These are phyloP conservation scores for Malacoctenus gilli DNA, from an alignment of 2,797 vertebrate genomes.

Conservation along the genomic window DNA sequence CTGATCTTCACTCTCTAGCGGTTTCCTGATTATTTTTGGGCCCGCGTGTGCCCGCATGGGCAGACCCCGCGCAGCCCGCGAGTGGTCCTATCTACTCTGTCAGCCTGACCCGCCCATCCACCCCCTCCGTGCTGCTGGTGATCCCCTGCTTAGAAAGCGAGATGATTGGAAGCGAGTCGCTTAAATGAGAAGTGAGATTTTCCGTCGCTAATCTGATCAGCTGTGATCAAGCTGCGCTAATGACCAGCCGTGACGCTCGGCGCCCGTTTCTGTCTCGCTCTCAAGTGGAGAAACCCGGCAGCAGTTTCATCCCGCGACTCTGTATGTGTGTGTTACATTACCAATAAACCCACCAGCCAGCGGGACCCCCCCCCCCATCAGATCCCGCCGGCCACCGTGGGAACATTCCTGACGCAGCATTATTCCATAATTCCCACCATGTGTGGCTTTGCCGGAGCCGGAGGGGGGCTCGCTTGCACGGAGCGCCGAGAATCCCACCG, in stretches of 20 bases:
- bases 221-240: slow-evolving; percentile 21
- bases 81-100: slow-evolving; percentile 10
- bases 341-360: slow-evolving; percentile 56
- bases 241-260: slow-evolving; percentile 11
- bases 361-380: slow-evolving; percentile 56
- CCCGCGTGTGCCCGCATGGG: slow-evolving; percentile 44
- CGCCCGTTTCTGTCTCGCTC: neutral
- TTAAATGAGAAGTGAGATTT: slow-evolving; percentile 24
- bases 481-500: slow-evolving; percentile 68
- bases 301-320: slow-evolving; percentile 37
- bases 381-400: slow-evolving; percentile 74
- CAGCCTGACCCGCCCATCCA: slow-evolving; percentile 30
- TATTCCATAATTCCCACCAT: slow-evolving; percentile 81
- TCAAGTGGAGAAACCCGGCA: too few relatives aligned
- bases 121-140: neutral
- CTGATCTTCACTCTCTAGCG: slow-evolving; percentile 62
- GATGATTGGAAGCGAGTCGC: slow-evolving; percentile 9
- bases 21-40: slow-evolving; percentile 57
- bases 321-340: slow-evolving; percentile 61
- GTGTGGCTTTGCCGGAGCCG: slow-evolving; percentile 67
- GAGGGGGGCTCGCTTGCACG: slow-evolving; percentile 31
- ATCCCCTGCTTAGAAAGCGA: slow-evolving; percentile 3
- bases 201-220: slow-evolving; percentile 35
- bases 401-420: slow-evolving; percentile 81
- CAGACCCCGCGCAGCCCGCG: too few relatives aligned